Percentiles rank a stretch among this genome's conserved stretches.
phyloP scores from a whole-genome alignment of 2,797 vertebrate species.

The Rallus crepitans region DNA sequence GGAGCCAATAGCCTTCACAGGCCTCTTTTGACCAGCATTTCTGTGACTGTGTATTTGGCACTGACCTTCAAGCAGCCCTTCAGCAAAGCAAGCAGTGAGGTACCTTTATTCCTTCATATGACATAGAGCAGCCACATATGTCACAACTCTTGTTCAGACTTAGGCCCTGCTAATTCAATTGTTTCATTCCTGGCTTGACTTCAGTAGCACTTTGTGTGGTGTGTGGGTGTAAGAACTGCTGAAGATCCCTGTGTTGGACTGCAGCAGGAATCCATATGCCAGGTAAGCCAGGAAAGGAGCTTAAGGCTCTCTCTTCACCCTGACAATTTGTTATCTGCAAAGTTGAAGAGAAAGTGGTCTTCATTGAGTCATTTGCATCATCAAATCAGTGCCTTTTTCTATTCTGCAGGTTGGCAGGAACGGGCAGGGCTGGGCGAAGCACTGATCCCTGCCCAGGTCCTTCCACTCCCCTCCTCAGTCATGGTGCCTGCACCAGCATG shows the following conservation, averaged over 20 bases:
- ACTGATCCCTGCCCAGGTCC: neutral
- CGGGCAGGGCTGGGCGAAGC: neutral
- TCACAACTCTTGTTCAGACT: neutral
- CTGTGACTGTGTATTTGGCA: neutral
- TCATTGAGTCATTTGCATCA: neutral
- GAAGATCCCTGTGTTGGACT: neutral
- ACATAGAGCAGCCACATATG: neutral
- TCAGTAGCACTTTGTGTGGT: neutral
- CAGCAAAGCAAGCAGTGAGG: neutral
- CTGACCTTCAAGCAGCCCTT: neutral
- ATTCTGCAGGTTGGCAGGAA: neutral
- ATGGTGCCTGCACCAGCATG: neutral
- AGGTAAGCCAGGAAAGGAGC: neutral
- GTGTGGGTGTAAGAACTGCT: neutral
- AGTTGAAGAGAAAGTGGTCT: neutral
- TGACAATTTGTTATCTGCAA: neutral
- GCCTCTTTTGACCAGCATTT: neutral
- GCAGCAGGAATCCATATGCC: neutral
- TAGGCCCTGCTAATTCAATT: neutral
- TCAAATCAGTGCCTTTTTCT: neutral
- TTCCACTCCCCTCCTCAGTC: fast-evolving
- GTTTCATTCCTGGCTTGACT: neutral
- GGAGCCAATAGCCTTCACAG: neutral
- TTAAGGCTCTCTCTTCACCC: neutral
- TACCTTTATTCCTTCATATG: neutral